Evolutionary conservation across 1,140 invertebrate species (phyloP).

Genomic region (Bombus sibiricus): DNA sequence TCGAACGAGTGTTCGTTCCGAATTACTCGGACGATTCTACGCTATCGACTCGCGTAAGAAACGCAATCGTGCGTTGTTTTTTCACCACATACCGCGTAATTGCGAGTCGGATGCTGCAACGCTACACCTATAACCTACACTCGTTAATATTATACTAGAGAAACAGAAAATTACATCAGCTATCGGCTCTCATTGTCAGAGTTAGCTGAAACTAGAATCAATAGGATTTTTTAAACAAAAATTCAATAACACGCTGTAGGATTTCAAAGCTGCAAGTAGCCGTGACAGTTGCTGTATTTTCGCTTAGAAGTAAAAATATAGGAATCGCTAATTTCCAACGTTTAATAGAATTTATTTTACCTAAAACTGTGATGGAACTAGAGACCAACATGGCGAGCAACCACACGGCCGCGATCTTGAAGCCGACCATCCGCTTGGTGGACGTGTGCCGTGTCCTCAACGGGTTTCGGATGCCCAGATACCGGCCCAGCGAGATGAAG

Average conservation of each 20-base stretch:
- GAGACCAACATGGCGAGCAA: constrained; percentile 93
- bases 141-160: too few species aligned
- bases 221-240: too few species aligned
- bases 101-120: too few species aligned
- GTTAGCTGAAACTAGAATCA: too few species aligned
- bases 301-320: not conserved
- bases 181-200: too few species aligned
- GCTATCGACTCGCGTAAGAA: not conserved
- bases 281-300: not conserved
- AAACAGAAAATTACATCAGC: too few species aligned
- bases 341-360: constrained; percentile 81
- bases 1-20: not conserved
- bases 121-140: too few species aligned
- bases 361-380: constrained; percentile 93
- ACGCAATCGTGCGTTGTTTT: not conserved
- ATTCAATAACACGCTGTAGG: too few species aligned
- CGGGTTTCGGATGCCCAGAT: constrained; percentile 95
- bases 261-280: too few species aligned
- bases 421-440: constrained; percentile 89
- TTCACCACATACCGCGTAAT: too few species aligned
- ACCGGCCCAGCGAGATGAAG: constrained; percentile 96
- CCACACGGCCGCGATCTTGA: constrained; percentile 94
- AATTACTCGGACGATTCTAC: not conserved
- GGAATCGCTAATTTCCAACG: not conserved
- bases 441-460: constrained; percentile 90